Base-by-base conservation (phyloP, 2,797 vertebrate species). In the Moxostoma hubbsi region DNA sequence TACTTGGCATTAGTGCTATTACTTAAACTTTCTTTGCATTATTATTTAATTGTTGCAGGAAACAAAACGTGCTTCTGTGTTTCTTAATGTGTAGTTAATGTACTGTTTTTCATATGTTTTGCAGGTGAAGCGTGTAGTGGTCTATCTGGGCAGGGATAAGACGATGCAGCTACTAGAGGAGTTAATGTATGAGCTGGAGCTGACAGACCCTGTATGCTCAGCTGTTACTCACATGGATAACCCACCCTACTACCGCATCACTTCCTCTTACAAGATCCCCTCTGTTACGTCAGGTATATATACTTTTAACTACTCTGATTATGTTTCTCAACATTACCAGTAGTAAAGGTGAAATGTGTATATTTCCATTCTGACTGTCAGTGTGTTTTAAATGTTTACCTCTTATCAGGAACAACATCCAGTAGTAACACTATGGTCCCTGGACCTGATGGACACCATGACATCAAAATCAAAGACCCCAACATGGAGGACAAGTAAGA, bases 361-460 rank as follows among this genome's bases (percentile, higher is more conserved):
- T 7, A 4, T 5, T 50, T 4, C 10, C 12, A n/a, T 53, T 75
- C 55, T 65, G 13, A 16, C 8, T 55, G 5, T 53, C 5, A 59
- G 57, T 68, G 55, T 55, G 3, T n/a, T 49, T 36, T 6, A 61
- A 9, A 43, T 69, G 2, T 15, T 51, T 47, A 7, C 49, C 12
- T 77, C 12, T 80, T 18, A 84, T 83, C 87, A 99, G 98, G 98
- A 92, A 99, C 97, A 87, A 96, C 96, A 82, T 99, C 98, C 83
- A 99, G 98, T 89, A 99, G 96, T 94, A 99, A 99, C 94, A 99
- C 98, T 76, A 99, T 99, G 97, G 96, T 99, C 86, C 95, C 98
- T 83, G 96, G 95, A 85, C 90, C 93, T 12, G 97, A 99, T 11
- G 89, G 93, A 84, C 96, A 95, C 85, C 93, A 94, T 55, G 97